Evolutionary conservation across 2,888 invertebrate genomes (phyloP), one percentile per base, ranked within the genome.

Genomic region (Drosophila incognita): DNA sequence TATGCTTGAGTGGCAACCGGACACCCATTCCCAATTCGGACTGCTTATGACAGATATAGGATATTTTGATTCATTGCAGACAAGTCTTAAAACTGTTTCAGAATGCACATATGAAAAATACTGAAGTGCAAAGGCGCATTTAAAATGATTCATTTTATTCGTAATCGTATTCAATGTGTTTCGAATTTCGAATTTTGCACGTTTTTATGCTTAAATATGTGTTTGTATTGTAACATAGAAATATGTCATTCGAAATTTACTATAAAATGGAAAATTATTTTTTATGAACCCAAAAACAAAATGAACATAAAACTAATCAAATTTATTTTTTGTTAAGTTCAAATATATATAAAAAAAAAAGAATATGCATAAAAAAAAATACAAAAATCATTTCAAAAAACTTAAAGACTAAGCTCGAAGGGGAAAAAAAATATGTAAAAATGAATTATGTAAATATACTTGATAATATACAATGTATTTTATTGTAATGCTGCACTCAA

Each of bases 91-190:
- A 24, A 21, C 7, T 15, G 5, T 15, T 58, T 21, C 7, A 10
- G 40, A 60, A 58, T 53, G 36, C 24, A 24, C 42, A 11, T 5
- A 11, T 11, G 11, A 31, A 10, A 31, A 46, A 15, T 24, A 46
- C 24, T 24, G 7, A 46, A 46, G 21, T 46, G 46, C 21, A 56
- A 8, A 48, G 4, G 29, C 10, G 57, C 36, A 69, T 66, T 58
- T 27, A 33, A 42, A 53, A 46, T 57, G 29, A 59, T 60, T 40
- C 18, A 54, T 31, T 69, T 72, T 70, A 70, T 70, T 70, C 18
- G 27, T 61, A 24, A 36, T 35, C 38, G 15, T 42, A 18, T 71
- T 66, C 57, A 53, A 40, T 40, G 18, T 58, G n/a, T 31, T 46
- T 52, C 51, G n/a, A 15, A 18, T 40, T 42, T 18, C 51, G n/a